These are phyloP conservation scores for Spilosoma lubricipeda DNA, from an alignment of 2,888 invertebrate genomes.

Conservation along the genomic window DNA sequence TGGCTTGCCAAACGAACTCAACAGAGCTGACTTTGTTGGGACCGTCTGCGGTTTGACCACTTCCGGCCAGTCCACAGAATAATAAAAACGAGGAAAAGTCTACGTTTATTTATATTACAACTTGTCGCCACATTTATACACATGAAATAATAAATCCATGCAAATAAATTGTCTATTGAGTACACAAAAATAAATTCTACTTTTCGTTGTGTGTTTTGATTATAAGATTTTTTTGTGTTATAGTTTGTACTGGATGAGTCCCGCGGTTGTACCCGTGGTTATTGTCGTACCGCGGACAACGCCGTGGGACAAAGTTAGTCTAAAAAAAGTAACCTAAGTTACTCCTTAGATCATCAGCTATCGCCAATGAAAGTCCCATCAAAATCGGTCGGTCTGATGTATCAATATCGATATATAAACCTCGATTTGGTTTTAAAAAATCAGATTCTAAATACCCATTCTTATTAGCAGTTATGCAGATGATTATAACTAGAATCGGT, in stretches of 20 bases:
- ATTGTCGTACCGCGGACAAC: no score
- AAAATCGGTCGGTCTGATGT: no score
- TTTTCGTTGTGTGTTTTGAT: not conserved
- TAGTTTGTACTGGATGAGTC: no score
- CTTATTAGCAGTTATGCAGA: conserved; percentile 8
- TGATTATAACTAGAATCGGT: not conserved
- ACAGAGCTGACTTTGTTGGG: not conserved
- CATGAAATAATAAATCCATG: not conserved
- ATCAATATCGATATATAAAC: no score
- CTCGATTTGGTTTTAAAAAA: not conserved
- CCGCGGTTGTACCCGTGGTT: no score
- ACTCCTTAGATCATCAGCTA: no score
- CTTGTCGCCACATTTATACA: not conserved
- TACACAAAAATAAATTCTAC: not conserved
- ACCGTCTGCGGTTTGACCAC: not conserved
- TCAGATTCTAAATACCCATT: not conserved
- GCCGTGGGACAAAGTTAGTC: no score
- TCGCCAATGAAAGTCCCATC: no score
- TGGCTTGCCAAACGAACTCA: not conserved
- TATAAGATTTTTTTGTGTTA: not conserved
- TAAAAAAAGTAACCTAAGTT: no score
- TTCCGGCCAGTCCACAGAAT: conserved; percentile 2
- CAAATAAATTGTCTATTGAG: no score
- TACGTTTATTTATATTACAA: not conserved
- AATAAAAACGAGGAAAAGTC: conserved; percentile 1